Base-by-base conservation (phyloP, 2,888 invertebrate species). In the Lasioglossum villosulum region DNA sequence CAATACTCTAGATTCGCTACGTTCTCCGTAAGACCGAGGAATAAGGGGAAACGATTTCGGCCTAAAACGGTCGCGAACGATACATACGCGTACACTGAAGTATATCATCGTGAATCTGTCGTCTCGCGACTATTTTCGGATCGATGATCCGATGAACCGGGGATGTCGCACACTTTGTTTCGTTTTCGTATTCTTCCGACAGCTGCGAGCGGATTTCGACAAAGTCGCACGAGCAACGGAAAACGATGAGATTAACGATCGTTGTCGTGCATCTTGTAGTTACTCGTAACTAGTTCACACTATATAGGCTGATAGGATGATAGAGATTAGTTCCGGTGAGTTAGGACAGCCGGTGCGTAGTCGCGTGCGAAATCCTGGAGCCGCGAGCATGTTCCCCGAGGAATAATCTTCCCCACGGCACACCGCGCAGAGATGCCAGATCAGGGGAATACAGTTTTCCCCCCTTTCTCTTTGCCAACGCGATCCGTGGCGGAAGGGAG, bases 201-300 rank as follows among this genome's bases (percentile, higher is more conserved):
- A 52, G 71, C 71, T 73, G 45, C 59, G 30, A 75, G 27, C n/a
- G 45, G n/a, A 19, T 78, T 52, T 59, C 27, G 63, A 66, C 77
- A 45, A 72, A 52, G 66, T 71, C 66, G 48, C 56, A 4, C 78
- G 77, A 75, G 70, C 59, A 63, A 68, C 42, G 74, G 52, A 68
- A 68, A 87, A 75, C 82, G 85, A 80, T 34, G 79, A 83, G 78
- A 48, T 77, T 80, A 79, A 85, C 75, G 82, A 84, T 82, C 63
- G 59, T 83, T 84, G 74, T 86, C 82, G 71, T 80, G 85, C 84
- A 78, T 86, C 87, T 59, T 77, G 70, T 86, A 87, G 75, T 82
- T 42, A 80, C 72, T 80, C 66, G 83, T 84, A 84, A 80, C 74
- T 87, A 84, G 78, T 85, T 74, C 82, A 84, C 79, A 73, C 56